Base-by-base conservation (phyloP, 2,113 vertebrate species). In the Eretmochelys imbricata region DNA sequence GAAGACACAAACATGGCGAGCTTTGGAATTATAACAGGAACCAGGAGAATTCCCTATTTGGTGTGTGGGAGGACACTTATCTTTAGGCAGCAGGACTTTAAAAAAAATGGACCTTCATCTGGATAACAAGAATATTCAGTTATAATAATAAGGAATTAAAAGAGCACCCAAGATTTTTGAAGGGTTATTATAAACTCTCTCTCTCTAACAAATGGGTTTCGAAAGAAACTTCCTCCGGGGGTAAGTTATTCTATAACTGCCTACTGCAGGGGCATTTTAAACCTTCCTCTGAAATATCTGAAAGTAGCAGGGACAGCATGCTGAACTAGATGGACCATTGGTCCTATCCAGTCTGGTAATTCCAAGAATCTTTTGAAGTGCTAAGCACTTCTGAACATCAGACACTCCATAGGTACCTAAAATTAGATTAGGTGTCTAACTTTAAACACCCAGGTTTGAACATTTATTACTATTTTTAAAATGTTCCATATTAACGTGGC, bases 41-140 rank as follows among this genome's bases (percentile, higher is more conserved):
- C 55, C 22, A 48, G 38, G 6, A 8, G 79, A 81, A 11, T 75
- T 69, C 65, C n/a, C 59, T 22, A 8, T 78, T 48, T 78, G 25
- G 46, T 48, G 46, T 20, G 51, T 90, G 1, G 76, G 24, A 65
- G 84, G 48, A 48, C 1, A 5, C 57, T 53, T 0, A 0, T 4
- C 0, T 5, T 59, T 84, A 91, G 85, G 16, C 65, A 57, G 29
- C 0, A 0, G 75, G 69, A 54, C 51, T 25, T 49, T 57, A 90
- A 90, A 5, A 5, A 79, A 86, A 16, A 22, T 1, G 0, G 11
- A 10, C 7, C 0, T 81, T 87, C 87, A 19, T 48, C 27, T n/a
- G 46, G 10, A 20, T 29, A 65, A 93, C 82, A 38, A 25, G 9
- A 10, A 12, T 2, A 0, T 53, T 82, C 84, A 14, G 17, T 24